Conservation (phyloP, 2,888 invertebrate species). For the Ophioninae sp. region DNA sequence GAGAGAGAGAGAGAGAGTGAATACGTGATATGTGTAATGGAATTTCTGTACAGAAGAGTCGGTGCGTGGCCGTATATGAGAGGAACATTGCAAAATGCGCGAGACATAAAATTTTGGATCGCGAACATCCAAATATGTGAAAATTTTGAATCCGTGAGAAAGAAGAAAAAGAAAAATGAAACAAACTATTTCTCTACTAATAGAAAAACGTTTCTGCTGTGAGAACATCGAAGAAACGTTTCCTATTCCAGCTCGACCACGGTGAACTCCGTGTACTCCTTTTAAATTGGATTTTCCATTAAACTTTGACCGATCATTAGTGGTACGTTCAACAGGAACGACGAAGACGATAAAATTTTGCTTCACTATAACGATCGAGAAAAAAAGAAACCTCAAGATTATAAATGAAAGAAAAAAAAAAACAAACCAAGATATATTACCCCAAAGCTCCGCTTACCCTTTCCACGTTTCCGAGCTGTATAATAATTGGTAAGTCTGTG, state of each 20-base stretch:
- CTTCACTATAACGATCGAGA: conserved; percentile 32
- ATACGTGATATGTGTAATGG: conserved; percentile 44
- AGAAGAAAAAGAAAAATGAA: conserved; percentile 65
- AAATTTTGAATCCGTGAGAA: conserved; percentile 60
- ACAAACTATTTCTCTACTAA: conserved; percentile 74
- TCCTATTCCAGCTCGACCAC: background rate
- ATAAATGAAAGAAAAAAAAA: background rate
- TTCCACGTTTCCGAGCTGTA: conserved; percentile 39
- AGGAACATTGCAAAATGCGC: background rate
- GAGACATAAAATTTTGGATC: background rate
- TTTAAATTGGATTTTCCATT: conserved; percentile 25
- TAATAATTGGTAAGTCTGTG: conserved; percentile 48
- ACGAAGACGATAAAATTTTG: conserved; percentile 16
- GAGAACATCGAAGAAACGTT: conserved; percentile 21
- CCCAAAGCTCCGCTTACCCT: background rate
- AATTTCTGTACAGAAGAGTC: conserved; percentile 51
- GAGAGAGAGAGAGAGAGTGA: conserved; percentile 1
- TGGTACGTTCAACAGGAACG: conserved; percentile 28
- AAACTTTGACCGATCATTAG: conserved; percentile 33
- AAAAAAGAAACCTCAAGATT: background rate
- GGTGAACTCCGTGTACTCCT: conserved; percentile 11
- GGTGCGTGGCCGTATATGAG: conserved; percentile 6
- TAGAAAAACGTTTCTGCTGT: conserved; percentile 42
- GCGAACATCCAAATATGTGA: conserved; percentile 38
- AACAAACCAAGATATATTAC: conserved; percentile 43